These are phyloP conservation scores for Fistularia tabacaria DNA, from an alignment of 2,797 vertebrate genomes.

Conservation along the genomic window DNA sequence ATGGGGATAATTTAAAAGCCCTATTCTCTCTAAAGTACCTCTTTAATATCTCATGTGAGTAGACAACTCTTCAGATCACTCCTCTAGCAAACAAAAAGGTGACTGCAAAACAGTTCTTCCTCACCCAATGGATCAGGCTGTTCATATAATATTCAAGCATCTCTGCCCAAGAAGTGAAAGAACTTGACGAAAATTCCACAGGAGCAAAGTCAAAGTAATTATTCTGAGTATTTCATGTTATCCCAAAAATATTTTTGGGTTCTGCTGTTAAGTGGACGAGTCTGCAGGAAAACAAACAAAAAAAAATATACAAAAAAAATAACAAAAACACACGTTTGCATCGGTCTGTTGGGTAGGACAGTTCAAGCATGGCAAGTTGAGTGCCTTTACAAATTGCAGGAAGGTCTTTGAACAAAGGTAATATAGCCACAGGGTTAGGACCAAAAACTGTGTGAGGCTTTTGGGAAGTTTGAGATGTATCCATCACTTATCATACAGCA, in stretches of 20 bases:
- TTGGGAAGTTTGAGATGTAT: slow-evolving; percentile 37
- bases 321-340: slow-evolving; percentile 52
- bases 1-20: slow-evolving; percentile 56
- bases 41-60: slow-evolving; percentile 61
- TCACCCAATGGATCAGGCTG: slow-evolving; percentile 54
- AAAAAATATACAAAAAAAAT: slow-evolving; percentile 21
- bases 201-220: slow-evolving; percentile 55
- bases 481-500: slow-evolving; percentile 50
- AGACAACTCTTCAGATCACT: slow-evolving; percentile 51
- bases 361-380: slow-evolving; percentile 64
- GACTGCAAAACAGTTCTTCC: slow-evolving; percentile 42
- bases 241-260: slow-evolving; percentile 60
- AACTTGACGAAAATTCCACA: slow-evolving; percentile 59
- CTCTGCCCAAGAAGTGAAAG: slow-evolving; percentile 49
- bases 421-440: slow-evolving; percentile 68
- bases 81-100: slow-evolving; percentile 52
- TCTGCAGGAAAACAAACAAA: slow-evolving; percentile 34
- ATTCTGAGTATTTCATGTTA: slow-evolving; percentile 41
- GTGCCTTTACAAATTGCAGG: slow-evolving; percentile 60
- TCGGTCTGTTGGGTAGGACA: slow-evolving; percentile 65
- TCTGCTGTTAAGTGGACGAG: slow-evolving; percentile 42
- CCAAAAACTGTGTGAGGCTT: slow-evolving; percentile 46
- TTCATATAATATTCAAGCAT: slow-evolving; percentile 44
- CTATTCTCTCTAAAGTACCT: slow-evolving; percentile 67
- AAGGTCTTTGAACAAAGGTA: slow-evolving; percentile 55